Evolutionary conservation across 2,888 invertebrate species (phyloP).

Genomic region (Ophion ellenae): DNA sequence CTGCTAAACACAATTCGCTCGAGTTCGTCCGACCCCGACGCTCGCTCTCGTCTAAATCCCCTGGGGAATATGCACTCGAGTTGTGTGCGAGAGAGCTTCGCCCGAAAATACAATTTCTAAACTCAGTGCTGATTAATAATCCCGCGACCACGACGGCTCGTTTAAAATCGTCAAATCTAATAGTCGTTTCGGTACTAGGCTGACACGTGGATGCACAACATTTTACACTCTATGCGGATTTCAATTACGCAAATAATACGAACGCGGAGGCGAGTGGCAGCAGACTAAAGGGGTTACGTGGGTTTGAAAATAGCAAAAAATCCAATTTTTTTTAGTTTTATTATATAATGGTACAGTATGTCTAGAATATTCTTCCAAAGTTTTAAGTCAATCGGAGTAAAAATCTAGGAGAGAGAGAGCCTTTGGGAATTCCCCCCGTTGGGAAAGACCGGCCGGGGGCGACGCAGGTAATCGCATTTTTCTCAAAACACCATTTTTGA

Average conservation of each 20-base stretch:
- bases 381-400: too few relatives aligned
- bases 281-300: too few relatives aligned
- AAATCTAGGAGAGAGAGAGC: too few relatives aligned
- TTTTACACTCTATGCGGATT: neutral
- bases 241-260: neutral
- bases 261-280: too few relatives aligned
- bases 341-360: too few relatives aligned
- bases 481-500: too few relatives aligned
- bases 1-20: conserved; percentile 57
- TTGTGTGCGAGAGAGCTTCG: neutral
- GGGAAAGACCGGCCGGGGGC: too few relatives aligned
- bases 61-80: conserved; percentile 33
- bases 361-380: too few relatives aligned
- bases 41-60: conserved; percentile 48
- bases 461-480: too few relatives aligned
- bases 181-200: neutral
- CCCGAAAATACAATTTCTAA: conserved; percentile 32
- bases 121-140: conserved; percentile 38
- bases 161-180: conserved; percentile 27
- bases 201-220: neutral
- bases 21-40: conserved; percentile 33
- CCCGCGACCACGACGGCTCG: conserved; percentile 16
- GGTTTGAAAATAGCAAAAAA: too few relatives aligned
- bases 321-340: too few relatives aligned
- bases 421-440: too few relatives aligned